These are phyloP conservation scores for Ceratitis capitata DNA, from an alignment of 1,140 invertebrate species.

Conservation along the genomic window DNA sequence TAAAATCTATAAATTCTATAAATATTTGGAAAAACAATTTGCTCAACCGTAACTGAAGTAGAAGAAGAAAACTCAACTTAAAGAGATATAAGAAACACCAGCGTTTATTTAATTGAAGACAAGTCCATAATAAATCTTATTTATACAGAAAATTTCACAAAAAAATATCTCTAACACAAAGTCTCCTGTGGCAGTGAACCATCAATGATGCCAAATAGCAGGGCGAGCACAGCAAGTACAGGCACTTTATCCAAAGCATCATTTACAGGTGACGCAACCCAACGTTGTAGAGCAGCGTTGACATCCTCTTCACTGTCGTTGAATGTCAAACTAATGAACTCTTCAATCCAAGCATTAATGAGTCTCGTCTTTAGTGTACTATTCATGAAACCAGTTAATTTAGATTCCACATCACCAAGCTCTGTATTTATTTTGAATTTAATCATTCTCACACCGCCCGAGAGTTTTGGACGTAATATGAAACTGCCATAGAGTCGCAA, in stretches of 20 bases:
- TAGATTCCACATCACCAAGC: slow-evolving; percentile 50
- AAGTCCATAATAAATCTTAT: background rate
- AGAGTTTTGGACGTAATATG: slow-evolving; percentile 49
- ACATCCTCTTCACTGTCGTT: slow-evolving; percentile 53
- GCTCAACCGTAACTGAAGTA: too few relatives aligned
- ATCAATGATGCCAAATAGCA: slow-evolving; percentile 53
- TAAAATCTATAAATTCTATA: too few relatives aligned
- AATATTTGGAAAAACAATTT: too few relatives aligned
- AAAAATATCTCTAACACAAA: slow-evolving; percentile 49
- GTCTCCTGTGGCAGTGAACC: slow-evolving; percentile 54
- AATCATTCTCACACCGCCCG: slow-evolving; percentile 46
- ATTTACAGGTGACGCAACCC: slow-evolving; percentile 53
- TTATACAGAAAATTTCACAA: background rate
- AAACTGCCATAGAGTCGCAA: slow-evolving; percentile 56
- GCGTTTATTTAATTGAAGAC: background rate
- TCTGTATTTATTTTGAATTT: slow-evolving; percentile 53
- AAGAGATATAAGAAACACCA: too few relatives aligned
- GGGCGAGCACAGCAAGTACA: slow-evolving; percentile 55
- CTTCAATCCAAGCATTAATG: slow-evolving; percentile 51
- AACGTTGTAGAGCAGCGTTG: slow-evolving; percentile 49
- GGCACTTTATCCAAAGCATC: slow-evolving; percentile 52
- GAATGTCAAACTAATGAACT: slow-evolving; percentile 51
- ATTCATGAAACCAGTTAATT: slow-evolving; percentile 52
- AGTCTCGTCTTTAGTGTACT: slow-evolving; percentile 48
- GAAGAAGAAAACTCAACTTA: too few relatives aligned